A percentile compares a stretch with the other conserved stretches of the same genome.
Conservation (phyloP, 2,888 invertebrate species). For the Acanthosepion esculentum region DNA sequence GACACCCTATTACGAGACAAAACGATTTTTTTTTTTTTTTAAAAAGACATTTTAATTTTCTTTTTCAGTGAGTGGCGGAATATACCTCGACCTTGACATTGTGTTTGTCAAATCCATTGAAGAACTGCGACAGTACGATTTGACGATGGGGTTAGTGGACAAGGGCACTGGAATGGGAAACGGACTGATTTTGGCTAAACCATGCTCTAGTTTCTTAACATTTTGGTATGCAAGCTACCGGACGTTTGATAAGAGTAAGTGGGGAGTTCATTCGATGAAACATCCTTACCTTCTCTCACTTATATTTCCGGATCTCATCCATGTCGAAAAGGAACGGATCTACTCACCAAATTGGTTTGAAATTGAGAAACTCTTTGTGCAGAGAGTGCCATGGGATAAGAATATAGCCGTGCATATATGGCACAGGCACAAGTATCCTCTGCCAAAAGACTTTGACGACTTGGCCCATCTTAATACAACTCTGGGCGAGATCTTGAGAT, state of each 20-base stretch:
- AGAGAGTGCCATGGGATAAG: slow-evolving; percentile 53
- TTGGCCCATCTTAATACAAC: slow-evolving; percentile 53
- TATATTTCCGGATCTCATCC: slow-evolving; percentile 50
- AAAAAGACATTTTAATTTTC: not conserved
- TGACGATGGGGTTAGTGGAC: slow-evolving; percentile 55
- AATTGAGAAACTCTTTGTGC: slow-evolving; percentile 52
- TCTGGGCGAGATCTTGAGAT: slow-evolving; percentile 54
- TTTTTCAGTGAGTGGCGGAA: slow-evolving; percentile 56
- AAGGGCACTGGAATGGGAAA: slow-evolving; percentile 56
- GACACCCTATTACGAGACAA: too few species aligned
- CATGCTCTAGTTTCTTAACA: slow-evolving; percentile 51
- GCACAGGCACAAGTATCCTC: slow-evolving; percentile 50
- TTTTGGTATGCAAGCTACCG: slow-evolving; percentile 54
- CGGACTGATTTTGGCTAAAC: slow-evolving; percentile 53
- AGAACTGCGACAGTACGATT: slow-evolving; percentile 51
- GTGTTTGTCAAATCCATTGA: slow-evolving; percentile 52
- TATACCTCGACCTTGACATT: slow-evolving; percentile 57
- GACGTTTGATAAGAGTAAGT: slow-evolving; percentile 50
- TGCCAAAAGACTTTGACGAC: slow-evolving; percentile 52
- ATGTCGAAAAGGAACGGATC: slow-evolving; percentile 52
- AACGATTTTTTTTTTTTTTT: not conserved
- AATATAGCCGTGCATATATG: slow-evolving; percentile 56
- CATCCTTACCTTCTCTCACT: slow-evolving; percentile 52
- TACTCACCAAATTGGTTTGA: slow-evolving; percentile 57
- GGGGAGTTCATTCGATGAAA: slow-evolving; percentile 53